phyloP scores from a whole-genome alignment of 2,797 vertebrate species.

The Sebastolobus alascanus region DNA sequence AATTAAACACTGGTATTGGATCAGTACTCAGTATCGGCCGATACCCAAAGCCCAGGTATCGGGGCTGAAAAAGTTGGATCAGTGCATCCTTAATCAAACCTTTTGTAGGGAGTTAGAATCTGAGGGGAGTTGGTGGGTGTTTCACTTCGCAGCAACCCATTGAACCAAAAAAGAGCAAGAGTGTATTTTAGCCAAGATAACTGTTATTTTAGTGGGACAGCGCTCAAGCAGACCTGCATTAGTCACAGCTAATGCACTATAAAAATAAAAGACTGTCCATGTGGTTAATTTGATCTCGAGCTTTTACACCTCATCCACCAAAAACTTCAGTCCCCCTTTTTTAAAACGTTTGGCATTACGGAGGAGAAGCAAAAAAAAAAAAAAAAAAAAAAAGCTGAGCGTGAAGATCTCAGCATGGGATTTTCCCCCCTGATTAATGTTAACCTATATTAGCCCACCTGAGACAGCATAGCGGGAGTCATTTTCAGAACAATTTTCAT shows the following conservation, averaged over 20 bases:
- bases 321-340: constrained; percentile 60
- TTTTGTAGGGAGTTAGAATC: constrained; percentile 26
- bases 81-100: constrained; percentile 19
- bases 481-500: constrained; percentile 81
- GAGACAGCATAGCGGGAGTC: constrained; percentile 77
- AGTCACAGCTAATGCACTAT: constrained; percentile 79
- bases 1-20: too few species aligned
- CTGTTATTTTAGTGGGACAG: constrained; percentile 79
- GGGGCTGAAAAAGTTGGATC: too few species aligned
- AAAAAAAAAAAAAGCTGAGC: constrained; percentile 21
- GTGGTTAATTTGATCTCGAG: constrained; percentile 79
- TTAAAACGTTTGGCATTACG: constrained; percentile 58
- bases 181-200: constrained; percentile 71
- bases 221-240: constrained; percentile 72
- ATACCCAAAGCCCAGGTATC: too few species aligned
- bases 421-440: constrained; percentile 81
- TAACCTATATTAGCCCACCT: constrained; percentile 76
- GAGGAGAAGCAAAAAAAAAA: constrained; percentile 41
- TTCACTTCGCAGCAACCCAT: constrained; percentile 51
- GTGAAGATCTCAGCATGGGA: constrained; percentile 68
- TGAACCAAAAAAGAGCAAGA: constrained; percentile 53
- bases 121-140: constrained; percentile 39
- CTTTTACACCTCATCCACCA: constrained; percentile 78
- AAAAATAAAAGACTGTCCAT: constrained; percentile 79
- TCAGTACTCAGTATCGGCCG: too few species aligned